Evolutionary conservation across 2,797 vertebrate genomes (phyloP).

Genomic region (Amazona finschi): DNA sequence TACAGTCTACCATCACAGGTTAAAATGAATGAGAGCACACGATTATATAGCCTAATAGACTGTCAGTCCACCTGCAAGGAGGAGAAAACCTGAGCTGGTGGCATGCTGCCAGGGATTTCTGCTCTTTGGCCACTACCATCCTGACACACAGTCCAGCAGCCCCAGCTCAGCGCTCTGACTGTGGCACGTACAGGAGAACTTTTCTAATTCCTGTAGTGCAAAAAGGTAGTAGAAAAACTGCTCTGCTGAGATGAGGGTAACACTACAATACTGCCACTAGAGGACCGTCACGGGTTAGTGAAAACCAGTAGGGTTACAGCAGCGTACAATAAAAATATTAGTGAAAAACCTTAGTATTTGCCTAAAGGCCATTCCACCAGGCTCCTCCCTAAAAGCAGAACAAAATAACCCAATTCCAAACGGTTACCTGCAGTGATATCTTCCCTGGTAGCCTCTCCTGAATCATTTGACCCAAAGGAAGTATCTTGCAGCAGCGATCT

Average conservation of each 20-base stretch:
- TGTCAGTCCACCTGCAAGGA: background rate
- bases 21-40: background rate
- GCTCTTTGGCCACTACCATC: background rate
- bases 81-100: background rate
- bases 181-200: background rate
- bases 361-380: background rate
- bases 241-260: background rate
- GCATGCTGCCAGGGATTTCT: background rate
- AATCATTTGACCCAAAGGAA: background rate
- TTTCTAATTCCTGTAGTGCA: background rate
- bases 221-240: background rate
- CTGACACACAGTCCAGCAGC: background rate
- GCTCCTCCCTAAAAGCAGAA: background rate
- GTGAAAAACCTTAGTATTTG: background rate
- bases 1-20: background rate
- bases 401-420: background rate
- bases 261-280: background rate
- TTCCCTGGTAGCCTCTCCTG: background rate
- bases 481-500: background rate
- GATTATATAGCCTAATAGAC: background rate
- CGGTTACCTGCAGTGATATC: constrained; percentile 65
- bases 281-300: background rate
- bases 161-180: background rate
- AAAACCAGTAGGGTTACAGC: background rate
- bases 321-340: background rate